Evolutionary conservation across 2,888 invertebrate genomes (phyloP), one percentile per base, ranked within the genome.

Genomic region (Leptopilina syphax): DNA sequence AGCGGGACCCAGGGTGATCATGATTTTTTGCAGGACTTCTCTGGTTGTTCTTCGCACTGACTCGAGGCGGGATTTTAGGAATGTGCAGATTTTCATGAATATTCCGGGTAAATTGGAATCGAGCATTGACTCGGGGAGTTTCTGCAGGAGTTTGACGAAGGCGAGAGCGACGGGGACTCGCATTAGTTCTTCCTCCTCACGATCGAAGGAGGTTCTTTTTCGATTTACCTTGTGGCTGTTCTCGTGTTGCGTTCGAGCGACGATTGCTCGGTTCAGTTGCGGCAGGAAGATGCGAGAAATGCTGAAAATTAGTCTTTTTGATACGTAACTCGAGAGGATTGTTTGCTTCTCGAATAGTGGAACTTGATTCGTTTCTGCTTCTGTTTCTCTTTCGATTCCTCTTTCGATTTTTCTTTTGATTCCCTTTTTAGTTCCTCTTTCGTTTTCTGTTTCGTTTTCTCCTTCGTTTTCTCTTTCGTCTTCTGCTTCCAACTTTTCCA

Each of bases 151-250:
- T 91, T 98, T 98, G 0, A 99, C 97, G 78, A 98, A 94, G 0
- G 99, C 98, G 78, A 99, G 92, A 0, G 98, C 98, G 81, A 99
- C 96, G 0, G 99, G 99, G 8, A 99, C 96, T 73, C 97, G 94
- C 83, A 97, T 93, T 86, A 98, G 95, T 88, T 99, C 98, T 83
- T 98, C 97, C 87, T 97, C 96, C 89, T 99, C 98, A n/a, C 96
- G 95, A 86, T 95, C 96, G 9, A 93, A 92, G 34, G 95, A 94
- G 1, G 94, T 94, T 54, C 94, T 94, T 79, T 95, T 95, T 1
- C 96, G 94, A 89, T 97, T 97, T 0, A 96, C 92, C 88, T 97
- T 97, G 90, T 97, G 97, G 12, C 95, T 95, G 50, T 92, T 93
- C 85, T 97, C 97, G 84, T 95, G 95, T 8, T 94, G 94, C 0